A percentile compares a stretch with the other conserved stretches of the same genome.
These are phyloP conservation scores for Chaetodon auriga DNA, from an alignment of 2,113 vertebrate genomes.

Conservation along the genomic window DNA sequence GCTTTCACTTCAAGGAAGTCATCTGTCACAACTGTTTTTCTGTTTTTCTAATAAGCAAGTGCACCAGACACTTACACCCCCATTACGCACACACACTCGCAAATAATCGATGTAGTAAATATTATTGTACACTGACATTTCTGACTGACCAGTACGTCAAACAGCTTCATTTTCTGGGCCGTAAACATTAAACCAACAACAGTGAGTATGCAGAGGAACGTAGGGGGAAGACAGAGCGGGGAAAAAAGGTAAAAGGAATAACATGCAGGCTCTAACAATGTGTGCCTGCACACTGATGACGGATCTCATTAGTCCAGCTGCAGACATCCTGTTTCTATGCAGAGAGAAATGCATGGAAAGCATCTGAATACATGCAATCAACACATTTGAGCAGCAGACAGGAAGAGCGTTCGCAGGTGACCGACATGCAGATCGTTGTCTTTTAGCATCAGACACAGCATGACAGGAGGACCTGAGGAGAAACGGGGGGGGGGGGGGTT, in stretches of 20 bases:
- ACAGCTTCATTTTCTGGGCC: neutral
- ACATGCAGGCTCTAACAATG: neutral
- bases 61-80: neutral
- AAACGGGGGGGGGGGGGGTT: neutral
- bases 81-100: neutral
- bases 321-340: neutral
- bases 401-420: neutral
- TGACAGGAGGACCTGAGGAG: neutral
- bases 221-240: conserved; percentile 4
- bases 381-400: neutral
- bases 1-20: neutral
- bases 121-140: too few species aligned
- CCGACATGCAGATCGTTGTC: neutral
- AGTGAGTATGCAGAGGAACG: neutral
- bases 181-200: neutral
- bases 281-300: neutral
- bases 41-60: neutral
- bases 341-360: neutral
- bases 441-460: neutral
- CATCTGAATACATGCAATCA: neutral
- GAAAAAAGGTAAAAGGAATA: neutral
- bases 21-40: neutral
- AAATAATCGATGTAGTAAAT: neutral
- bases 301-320: conserved; percentile 36
- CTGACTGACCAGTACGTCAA: too few species aligned